Evolutionary conservation across 2,797 vertebrate species (phyloP), one percentile per base, ranked within the genome.

Genomic region (Lepus oiostolus): DNA sequence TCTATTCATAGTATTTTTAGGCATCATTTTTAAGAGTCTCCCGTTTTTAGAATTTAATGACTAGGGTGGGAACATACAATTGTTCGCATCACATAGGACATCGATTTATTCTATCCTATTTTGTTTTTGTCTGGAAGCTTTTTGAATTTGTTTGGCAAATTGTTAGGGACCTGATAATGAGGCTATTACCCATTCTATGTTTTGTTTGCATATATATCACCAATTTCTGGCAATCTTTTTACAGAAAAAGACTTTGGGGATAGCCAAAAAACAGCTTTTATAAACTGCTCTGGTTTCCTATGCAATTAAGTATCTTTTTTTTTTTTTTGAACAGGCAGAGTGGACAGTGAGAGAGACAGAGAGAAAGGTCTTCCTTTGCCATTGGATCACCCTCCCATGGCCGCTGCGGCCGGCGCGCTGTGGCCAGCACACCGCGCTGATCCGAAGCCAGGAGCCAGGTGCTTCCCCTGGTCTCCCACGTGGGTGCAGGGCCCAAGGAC

Each of bases 31-130:
- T 70, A 84, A 68, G 22, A 77, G 35, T 47, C 16, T 77, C 16
- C 28, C 4, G 76, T 16, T 75, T 70, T 85, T 38, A 5, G 19
- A 19, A 13, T 19, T 72, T 90, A 90, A 83, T 74, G 50, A 75
- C 80, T 68, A 38, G 21, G 17, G 28, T 91, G 35, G 62, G 65
- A 16, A 77, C 75, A 85, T 42, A 2, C 28, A 68, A 68, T 85
- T 77, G 28, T 28, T 47, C 32, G 1, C 85, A 77, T 85, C 32
- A 58, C 28, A 68, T 77, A 85, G 42, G 12, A 47, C 30, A 58
- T 58, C 35, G 85, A 42, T 85, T 67, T 42, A 76, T 67, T 58
- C 35, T 70, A 32, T 85, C 71, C 68, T 92, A 76, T 19, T 91
- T 90, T 74, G 42, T n/a, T 47, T 54, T 85, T 77, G 7, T 85